Percentiles rank a stretch among this genome's conserved stretches.
Evolutionary conservation across 1,140 invertebrate species (phyloP).

Genomic region (Meloidogyne exigua): DNA sequence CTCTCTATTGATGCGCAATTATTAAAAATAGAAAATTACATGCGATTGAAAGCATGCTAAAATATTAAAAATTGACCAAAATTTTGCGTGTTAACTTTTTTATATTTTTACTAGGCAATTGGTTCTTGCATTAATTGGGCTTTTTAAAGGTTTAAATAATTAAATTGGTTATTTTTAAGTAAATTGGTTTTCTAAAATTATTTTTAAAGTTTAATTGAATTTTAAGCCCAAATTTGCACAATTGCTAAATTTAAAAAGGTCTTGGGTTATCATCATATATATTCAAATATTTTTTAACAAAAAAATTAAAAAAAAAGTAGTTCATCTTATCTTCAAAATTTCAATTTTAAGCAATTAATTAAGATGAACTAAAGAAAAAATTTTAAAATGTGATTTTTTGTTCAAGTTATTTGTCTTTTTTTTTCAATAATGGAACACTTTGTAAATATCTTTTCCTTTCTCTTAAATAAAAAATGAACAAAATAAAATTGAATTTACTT

Average conservation of each 20-base stretch:
- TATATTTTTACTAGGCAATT: not conserved
- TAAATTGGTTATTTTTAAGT: not conserved
- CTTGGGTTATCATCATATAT: not conserved
- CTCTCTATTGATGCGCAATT: not conserved
- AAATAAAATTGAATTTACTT: no score
- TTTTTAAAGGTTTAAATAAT: no score
- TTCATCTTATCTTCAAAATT: not conserved
- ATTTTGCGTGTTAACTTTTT: not conserved
- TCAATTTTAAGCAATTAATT: no score
- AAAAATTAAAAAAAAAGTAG: not conserved
- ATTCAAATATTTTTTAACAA: not conserved
- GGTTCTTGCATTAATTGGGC: not conserved
- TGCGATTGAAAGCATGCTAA: not conserved
- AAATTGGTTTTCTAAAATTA: not conserved
- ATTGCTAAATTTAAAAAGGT: not conserved
- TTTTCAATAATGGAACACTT: no score
- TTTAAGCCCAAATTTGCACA: not conserved
- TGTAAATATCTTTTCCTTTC: no score
- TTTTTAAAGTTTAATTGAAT: not conserved
- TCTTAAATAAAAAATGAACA: no score
- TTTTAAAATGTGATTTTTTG: no score
- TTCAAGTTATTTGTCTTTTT: no score
- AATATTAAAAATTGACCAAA: not conserved
- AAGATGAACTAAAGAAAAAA: no score
- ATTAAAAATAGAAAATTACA: not conserved